Conservation (phyloP, 2,797 vertebrate genomes). For the Gymnocypris eckloni region DNA sequence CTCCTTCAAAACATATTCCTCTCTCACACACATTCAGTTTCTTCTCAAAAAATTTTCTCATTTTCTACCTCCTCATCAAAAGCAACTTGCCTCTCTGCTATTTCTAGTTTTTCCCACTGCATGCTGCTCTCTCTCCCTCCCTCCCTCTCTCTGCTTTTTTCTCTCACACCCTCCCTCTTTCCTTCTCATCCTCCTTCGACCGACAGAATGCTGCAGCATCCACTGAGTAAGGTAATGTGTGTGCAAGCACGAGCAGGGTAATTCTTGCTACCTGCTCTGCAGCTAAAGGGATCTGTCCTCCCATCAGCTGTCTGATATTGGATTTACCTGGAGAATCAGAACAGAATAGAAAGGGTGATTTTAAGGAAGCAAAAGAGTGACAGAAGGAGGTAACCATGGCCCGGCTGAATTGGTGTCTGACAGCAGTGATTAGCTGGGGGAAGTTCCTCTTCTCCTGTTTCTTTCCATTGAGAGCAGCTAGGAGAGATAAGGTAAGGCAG, state of each 20-base stretch:
- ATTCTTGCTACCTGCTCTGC: slow-evolving; percentile 54
- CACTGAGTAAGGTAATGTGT: slow-evolving; percentile 31
- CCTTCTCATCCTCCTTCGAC: slow-evolving; percentile 49
- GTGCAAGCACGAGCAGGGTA: slow-evolving; percentile 64
- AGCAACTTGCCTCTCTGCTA: slow-evolving; percentile 34
- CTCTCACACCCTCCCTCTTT: slow-evolving; percentile 33
- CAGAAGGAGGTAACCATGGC: slow-evolving; percentile 81
- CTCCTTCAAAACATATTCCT: neutral
- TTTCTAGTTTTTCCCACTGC: slow-evolving; percentile 26
- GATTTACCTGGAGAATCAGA: slow-evolving; percentile 47
- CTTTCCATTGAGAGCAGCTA: slow-evolving; percentile 84
- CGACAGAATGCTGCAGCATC: slow-evolving; percentile 80
- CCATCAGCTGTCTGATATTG: slow-evolving; percentile 17
- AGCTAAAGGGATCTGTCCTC: slow-evolving; percentile 26
- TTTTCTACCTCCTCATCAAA: slow-evolving; percentile 15
- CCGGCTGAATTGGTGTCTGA: slow-evolving; percentile 91
- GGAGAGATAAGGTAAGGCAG: slow-evolving; percentile 85
- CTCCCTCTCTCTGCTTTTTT: slow-evolving; percentile 29
- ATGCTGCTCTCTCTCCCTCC: neutral
- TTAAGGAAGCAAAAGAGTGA: slow-evolving; percentile 53
- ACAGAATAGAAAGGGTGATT: slow-evolving; percentile 10
- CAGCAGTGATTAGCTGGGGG: slow-evolving; percentile 90
- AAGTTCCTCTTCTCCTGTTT: slow-evolving; percentile 90
- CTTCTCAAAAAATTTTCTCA: neutral
- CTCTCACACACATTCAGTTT: neutral